Evolutionary conservation across 2,797 vertebrate genomes (phyloP), one percentile per base, ranked within the genome.

Genomic region (Gallirallus australis): DNA sequence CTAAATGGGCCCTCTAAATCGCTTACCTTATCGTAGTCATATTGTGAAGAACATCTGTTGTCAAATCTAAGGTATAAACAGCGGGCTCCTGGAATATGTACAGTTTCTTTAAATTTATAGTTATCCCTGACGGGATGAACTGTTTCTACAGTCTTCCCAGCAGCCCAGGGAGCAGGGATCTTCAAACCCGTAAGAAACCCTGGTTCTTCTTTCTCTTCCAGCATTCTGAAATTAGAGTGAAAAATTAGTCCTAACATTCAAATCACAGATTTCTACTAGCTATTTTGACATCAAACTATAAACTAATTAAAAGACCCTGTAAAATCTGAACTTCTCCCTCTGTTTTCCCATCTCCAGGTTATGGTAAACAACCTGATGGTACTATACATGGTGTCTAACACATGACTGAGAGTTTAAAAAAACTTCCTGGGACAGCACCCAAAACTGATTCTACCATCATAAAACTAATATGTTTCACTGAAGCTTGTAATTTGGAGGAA

Each of bases 71-170:
- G 99, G 91, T 99, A 99, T 24, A 99, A 97, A 95, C 99, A 99
- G 82, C 99, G 99, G 25, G 99, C 99, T 95, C 99, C 99, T 12
- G 99, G 99, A 91, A 99, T 99, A 92, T 99, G 99, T 9, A 99
- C 99, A 1, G 99, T 99, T 96, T 99, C 99, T 94, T 99, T 99
- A 97, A 99, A 99, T 85, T 99, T 99, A 92, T 99, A 99, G 95
- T 99, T 99, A 98, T 99, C 99, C 96, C 99, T 98, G 89, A 99
- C 99, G 0, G 99, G 99, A 89, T 99, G 99, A 35, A 99, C 99
- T 3, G 99, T 99, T 97, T 99, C 99, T 61, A 99, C 99, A 0
- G 99, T 99, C 96, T 99, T 99, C 75, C 99, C 99, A 71, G 99
- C 99, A 94, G 99, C 99, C 99, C 99, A 99, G 0, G 99, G 99